Percentiles rank a stretch among this genome's conserved stretches.
Conservation (phyloP, 2,113 vertebrate genomes). For the Sisor rabdophorus region DNA sequence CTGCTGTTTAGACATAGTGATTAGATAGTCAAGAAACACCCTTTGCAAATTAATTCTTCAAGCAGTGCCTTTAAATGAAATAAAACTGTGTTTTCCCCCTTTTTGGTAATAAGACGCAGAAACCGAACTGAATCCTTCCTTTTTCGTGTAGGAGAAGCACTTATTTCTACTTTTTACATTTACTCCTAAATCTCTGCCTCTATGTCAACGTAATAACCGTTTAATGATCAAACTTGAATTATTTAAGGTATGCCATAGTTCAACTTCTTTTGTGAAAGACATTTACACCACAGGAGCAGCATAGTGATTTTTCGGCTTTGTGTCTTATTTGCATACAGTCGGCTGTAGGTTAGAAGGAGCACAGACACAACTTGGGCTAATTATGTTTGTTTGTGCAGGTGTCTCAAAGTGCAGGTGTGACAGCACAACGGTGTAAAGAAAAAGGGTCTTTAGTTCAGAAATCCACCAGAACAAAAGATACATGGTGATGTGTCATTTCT, state of each 20-base stretch:
- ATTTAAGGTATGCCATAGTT: background rate
- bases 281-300: background rate
- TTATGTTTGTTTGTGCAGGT: conserved; percentile 35
- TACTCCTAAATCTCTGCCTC: background rate
- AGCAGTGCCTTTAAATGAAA: background rate
- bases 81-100: background rate
- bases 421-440: conserved; percentile 40
- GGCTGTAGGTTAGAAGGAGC: background rate
- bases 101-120: background rate
- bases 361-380: background rate
- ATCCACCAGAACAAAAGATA: conserved; percentile 56
- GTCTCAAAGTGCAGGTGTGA: conserved; percentile 39
- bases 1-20: conserved; percentile 21
- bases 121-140: background rate
- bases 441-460: conserved; percentile 50
- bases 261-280: background rate
- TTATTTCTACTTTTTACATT: background rate
- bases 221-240: background rate
- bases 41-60: conserved; percentile 11
- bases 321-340: background rate
- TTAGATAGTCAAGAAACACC: conserved; percentile 21
- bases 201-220: background rate
- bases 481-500: conserved; percentile 51
- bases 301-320: background rate
- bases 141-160: too few relatives aligned